These are phyloP conservation scores for Chaetoderma sp. DNA, from an alignment of 2,888 invertebrate species.

Conservation along the genomic window DNA sequence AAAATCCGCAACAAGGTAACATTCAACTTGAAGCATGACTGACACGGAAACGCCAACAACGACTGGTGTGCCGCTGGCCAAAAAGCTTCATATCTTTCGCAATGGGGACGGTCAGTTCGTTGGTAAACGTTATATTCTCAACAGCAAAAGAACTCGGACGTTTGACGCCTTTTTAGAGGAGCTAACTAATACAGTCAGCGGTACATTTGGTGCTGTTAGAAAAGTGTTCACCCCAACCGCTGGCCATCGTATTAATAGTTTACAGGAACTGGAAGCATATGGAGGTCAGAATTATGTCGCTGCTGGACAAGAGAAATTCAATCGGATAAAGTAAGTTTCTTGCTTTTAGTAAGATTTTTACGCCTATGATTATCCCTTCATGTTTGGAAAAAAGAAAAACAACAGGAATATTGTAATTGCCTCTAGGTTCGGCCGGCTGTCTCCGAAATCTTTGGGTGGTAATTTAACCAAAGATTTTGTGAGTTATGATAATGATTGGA, in stretches of 20 bases:
- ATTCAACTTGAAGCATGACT: too few relatives aligned
- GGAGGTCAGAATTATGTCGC: slow-evolving; percentile 11
- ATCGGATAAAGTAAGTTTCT: slow-evolving; percentile 8
- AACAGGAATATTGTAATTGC: too few relatives aligned
- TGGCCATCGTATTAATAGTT: slow-evolving; percentile 7
- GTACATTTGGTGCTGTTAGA: slow-evolving; percentile 13
- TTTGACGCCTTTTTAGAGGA: slow-evolving; percentile 15
- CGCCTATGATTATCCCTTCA: too few relatives aligned
- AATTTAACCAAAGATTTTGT: too few relatives aligned
- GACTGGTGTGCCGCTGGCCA: too few relatives aligned
- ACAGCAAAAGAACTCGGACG: slow-evolving; percentile 2
- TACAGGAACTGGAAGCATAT: not conserved
- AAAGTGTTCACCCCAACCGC: slow-evolving; percentile 11
- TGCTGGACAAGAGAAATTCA: slow-evolving; percentile 15
- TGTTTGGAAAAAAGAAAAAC: too few relatives aligned
- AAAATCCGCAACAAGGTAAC: too few relatives aligned
- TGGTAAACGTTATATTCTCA: slow-evolving; percentile 6
- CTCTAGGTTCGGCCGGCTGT: too few relatives aligned
- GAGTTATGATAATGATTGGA: too few relatives aligned
- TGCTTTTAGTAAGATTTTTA: too few relatives aligned
- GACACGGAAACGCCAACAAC: too few relatives aligned
- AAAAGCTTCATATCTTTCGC: slow-evolving; percentile 7
- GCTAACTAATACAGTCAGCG: slow-evolving; percentile 5
- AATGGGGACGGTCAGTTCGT: slow-evolving; percentile 11
- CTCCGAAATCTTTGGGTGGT: too few relatives aligned